A percentile compares a stretch with the other conserved stretches of the same genome.
phyloP scores from a whole-genome alignment of 2,797 vertebrate species.

The Galaxias olidus region DNA sequence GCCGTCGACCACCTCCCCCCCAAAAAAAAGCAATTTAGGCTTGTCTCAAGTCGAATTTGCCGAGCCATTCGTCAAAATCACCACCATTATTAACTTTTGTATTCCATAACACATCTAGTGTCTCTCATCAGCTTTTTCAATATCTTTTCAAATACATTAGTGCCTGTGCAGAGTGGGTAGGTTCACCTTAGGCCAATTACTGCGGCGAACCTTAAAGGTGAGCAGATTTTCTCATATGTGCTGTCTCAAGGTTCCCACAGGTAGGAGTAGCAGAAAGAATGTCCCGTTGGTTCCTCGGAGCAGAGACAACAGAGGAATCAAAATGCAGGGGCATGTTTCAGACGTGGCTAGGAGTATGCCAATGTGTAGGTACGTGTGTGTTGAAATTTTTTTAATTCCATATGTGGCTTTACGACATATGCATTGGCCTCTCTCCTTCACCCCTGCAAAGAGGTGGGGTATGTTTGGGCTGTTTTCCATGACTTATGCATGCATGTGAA shows the following conservation, averaged over 20 bases:
- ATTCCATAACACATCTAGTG: conserved; percentile 78
- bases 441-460: conserved; percentile 54
- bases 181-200: conserved; percentile 77
- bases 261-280: conserved; percentile 50
- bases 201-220: conserved; percentile 72
- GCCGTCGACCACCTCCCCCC: conserved; percentile 22
- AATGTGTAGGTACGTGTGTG: conserved; percentile 43
- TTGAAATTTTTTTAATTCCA: conserved; percentile 50
- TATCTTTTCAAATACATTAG: conserved; percentile 79
- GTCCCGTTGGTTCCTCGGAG: conserved; percentile 55
- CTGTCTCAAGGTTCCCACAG: conserved; percentile 47
- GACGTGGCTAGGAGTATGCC: conserved; percentile 51
- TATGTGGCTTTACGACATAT: conserved; percentile 52
- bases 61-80: conserved; percentile 81
- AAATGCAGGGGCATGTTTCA: conserved; percentile 72
- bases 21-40: conserved; percentile 77
- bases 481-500: too few species aligned
- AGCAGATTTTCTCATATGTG: conserved; percentile 36
- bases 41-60: conserved; percentile 76
- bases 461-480: neutral
- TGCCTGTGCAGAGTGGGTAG: conserved; percentile 62
- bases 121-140: conserved; percentile 80
- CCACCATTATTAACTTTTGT: conserved; percentile 79
- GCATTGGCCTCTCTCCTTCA: conserved; percentile 65
- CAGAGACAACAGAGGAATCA: conserved; percentile 60